Percentiles rank a stretch among this genome's conserved stretches.
phyloP scores from a whole-genome alignment of 2,797 vertebrate species.

The Poecilia velifera region DNA sequence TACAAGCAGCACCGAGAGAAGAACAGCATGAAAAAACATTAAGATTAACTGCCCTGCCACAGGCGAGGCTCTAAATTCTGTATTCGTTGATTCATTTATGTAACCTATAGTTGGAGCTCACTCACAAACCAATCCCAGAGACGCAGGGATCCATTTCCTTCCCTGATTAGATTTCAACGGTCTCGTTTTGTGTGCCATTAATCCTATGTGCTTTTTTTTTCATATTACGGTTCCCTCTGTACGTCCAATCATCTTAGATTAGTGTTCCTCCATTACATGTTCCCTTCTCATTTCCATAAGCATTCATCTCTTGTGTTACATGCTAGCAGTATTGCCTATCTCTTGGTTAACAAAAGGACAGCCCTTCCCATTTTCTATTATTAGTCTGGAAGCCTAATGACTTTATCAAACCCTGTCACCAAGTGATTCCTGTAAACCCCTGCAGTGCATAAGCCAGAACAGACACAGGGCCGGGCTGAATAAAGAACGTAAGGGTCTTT shows the following conservation, averaged over 20 bases:
- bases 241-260: slow-evolving; percentile 64
- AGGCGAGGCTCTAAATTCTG: slow-evolving; percentile 2
- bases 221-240: slow-evolving; percentile 35
- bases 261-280: slow-evolving; percentile 54
- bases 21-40: slow-evolving; percentile 3
- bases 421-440: slow-evolving; percentile 50
- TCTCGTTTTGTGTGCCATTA: slow-evolving; percentile 56
- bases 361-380: slow-evolving; percentile 57
- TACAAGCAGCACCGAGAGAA: slow-evolving; percentile 7
- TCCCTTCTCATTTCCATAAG: slow-evolving; percentile 59
- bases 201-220: slow-evolving; percentile 45
- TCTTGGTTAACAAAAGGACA: slow-evolving; percentile 57
- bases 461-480: slow-evolving; percentile 48
- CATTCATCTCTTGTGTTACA: slow-evolving; percentile 56
- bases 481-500: slow-evolving; percentile 59
- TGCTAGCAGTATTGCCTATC: slow-evolving; percentile 42
- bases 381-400: slow-evolving; percentile 65
- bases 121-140: slow-evolving; percentile 36
- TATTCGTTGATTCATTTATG: slow-evolving; percentile 39
- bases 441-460: slow-evolving; percentile 43
- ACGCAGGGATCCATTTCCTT: slow-evolving; percentile 47
- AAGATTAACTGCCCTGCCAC: slow-evolving; percentile 11
- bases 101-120: slow-evolving; percentile 31
- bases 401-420: slow-evolving; percentile 67
- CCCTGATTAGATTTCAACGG: slow-evolving; percentile 61